A percentile compares a stretch with the other conserved stretches of the same genome.
phyloP scores from a whole-genome alignment of 2,888 invertebrate genomes.

The Oscheius myriophilus region DNA sequence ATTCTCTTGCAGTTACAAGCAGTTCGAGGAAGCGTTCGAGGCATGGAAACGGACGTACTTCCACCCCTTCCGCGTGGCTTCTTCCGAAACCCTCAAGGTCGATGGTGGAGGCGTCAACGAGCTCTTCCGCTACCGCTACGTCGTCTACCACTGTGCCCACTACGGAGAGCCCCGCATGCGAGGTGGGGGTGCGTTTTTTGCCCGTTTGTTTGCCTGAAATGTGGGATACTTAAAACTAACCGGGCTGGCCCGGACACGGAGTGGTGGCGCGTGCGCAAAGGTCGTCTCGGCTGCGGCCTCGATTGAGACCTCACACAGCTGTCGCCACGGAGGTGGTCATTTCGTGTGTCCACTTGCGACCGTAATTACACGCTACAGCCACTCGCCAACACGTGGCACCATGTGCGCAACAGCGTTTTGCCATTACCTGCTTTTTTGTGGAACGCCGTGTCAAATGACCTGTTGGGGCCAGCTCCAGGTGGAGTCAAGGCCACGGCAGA shows the following conservation, averaged over 20 bases:
- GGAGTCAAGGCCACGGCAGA: no score
- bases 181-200: constrained; percentile 46
- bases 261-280: no score
- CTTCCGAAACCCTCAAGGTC: constrained; percentile 59
- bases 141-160: constrained; percentile 68
- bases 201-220: not conserved
- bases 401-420: constrained; percentile 31
- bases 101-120: constrained; percentile 43
- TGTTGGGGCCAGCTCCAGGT: no score
- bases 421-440: constrained; percentile 12
- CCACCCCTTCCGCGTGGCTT: constrained; percentile 67
- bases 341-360: constrained; percentile 18
- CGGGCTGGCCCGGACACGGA: no score
- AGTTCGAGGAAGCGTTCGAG: constrained; percentile 61
- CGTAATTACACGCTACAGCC: constrained; percentile 29
- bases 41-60: constrained; percentile 56
- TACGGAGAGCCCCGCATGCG: constrained; percentile 67
- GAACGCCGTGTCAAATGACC: no score
- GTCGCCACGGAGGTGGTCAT: constrained; percentile 24
- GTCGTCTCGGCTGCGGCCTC: constrained; percentile 2
- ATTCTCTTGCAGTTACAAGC: constrained; percentile 44
- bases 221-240: not conserved
- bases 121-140: constrained; percentile 64
- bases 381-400: constrained; percentile 26
- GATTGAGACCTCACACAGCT: constrained; percentile 25